Base-by-base conservation (phyloP, 1,140 invertebrate species). In the Drosophila nikananu region DNA sequence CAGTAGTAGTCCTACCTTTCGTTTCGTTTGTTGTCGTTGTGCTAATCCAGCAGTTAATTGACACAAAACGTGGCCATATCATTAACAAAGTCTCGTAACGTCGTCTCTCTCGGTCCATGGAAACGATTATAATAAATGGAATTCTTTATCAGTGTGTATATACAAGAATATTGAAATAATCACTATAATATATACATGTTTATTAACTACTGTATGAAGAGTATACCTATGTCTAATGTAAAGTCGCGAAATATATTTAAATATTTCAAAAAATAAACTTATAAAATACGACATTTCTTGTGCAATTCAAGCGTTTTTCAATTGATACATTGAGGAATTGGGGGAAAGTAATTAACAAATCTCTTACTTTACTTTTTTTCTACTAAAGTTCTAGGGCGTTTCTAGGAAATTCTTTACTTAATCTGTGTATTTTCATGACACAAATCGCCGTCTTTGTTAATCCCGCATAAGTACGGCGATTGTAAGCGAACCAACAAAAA, bases 261-360 rank as follows among this genome's bases (percentile, higher is more conserved):
- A 70, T 55, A 70, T 70, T 73, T 73, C 65, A 71, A 77, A 71
- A 77, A 71, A 77, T 78, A 78, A 77, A 77, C 30, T 39, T 77
- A 62, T 35, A 23, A 77, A 78, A 57, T 77, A 70, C 57, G 25
- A 70, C 25, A 68, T 77, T 70, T 70, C 63, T 23, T 57, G 65
- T 68, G 75, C 75, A 61, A 73, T 73, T 73, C 52, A 37, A 21
- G 66, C 15, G 52, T 73, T 42, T 72, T 72, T 73, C 8, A 60
- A 60, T 71, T 37, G 35, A 66, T 5, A 21, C 2, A 2, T 17
- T 39, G 2, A 35, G 15, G 64, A 30, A 6, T 25, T 32, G 23
- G 15, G 15, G 15, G 21, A 6, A 63, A n/a, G 3, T 17, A 12
- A 8, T 19, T 5, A 30, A 3, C 0, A 15, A 27, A 6, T 25